phyloP scores from a whole-genome alignment of 2,113 vertebrate species.

The Oxyruncus cristatus region DNA sequence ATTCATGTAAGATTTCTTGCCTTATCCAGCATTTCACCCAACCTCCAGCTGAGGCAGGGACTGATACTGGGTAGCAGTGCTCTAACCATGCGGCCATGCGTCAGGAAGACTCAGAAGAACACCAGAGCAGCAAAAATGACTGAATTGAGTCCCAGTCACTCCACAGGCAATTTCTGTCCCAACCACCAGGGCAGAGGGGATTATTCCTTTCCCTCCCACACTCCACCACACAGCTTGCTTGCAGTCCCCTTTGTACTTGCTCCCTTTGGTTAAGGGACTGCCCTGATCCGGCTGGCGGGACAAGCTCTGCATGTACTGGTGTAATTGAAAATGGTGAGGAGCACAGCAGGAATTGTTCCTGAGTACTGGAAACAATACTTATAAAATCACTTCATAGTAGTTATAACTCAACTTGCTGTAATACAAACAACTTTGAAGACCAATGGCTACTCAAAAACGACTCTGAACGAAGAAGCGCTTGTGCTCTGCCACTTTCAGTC shows the following conservation, averaged over 20 bases:
- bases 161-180: background rate
- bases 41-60: background rate
- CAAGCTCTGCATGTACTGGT: background rate
- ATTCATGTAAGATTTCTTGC: background rate
- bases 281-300: background rate
- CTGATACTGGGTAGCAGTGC: background rate
- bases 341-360: constrained; percentile 2
- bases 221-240: background rate
- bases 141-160: background rate
- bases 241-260: constrained; percentile 13
- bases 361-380: constrained; percentile 20
- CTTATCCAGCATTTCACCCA: background rate
- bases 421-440: background rate
- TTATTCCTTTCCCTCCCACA: background rate
- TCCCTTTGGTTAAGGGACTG: constrained; percentile 14
- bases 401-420: background rate
- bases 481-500: background rate
- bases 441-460: background rate
- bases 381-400: constrained; percentile 6
- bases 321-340: background rate
- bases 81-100: background rate
- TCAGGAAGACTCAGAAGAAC: background rate
- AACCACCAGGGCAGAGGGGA: background rate
- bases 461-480: background rate
- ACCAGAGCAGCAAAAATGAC: background rate